Conservation (phyloP, 2,888 invertebrate species). For the Lasioglossum calceatum region DNA sequence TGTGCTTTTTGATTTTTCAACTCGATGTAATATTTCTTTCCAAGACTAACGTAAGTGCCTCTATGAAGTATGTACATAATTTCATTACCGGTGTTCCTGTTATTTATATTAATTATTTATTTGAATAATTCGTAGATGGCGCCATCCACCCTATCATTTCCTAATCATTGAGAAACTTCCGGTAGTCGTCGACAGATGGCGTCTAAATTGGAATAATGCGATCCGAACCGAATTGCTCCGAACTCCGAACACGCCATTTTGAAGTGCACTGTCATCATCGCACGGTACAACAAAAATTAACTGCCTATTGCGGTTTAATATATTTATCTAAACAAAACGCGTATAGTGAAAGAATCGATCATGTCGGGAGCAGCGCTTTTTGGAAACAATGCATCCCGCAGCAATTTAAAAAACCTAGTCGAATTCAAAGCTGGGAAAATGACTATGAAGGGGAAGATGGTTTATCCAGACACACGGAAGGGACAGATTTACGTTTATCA, state of each 20-base stretch:
- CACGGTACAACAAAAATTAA: slow-evolving; percentile 43
- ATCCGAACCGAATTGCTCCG: background rate
- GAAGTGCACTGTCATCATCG: slow-evolving; percentile 76
- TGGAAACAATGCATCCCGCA: slow-evolving; percentile 90
- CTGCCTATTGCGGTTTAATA: slow-evolving; percentile 49
- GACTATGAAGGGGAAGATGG: slow-evolving; percentile 97
- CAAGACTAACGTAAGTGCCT: no score
- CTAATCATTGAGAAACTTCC: background rate
- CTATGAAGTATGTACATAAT: no score
- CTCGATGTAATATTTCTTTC: no score
- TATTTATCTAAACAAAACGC: slow-evolving; percentile 43
- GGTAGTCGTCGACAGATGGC: background rate
- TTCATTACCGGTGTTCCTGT: no score
- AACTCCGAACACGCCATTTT: slow-evolving; percentile 65
- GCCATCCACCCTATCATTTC: background rate
- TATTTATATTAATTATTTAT: background rate
- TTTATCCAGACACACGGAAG: slow-evolving; percentile 97
- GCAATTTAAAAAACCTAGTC: slow-evolving; percentile 95
- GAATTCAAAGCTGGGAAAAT: slow-evolving; percentile 99
- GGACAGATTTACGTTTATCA: slow-evolving; percentile 98
- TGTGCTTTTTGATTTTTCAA: no score
- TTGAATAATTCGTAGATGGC: background rate
- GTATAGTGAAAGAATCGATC: slow-evolving; percentile 39
- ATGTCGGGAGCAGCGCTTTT: slow-evolving; percentile 89
- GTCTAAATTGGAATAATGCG: slow-evolving; percentile 12